Percentiles rank a stretch among this genome's conserved stretches.
Evolutionary conservation across 37 sponge, comb jelly and placozoan species (phyloP).

Genomic region (Theonella swinhoei): DNA sequence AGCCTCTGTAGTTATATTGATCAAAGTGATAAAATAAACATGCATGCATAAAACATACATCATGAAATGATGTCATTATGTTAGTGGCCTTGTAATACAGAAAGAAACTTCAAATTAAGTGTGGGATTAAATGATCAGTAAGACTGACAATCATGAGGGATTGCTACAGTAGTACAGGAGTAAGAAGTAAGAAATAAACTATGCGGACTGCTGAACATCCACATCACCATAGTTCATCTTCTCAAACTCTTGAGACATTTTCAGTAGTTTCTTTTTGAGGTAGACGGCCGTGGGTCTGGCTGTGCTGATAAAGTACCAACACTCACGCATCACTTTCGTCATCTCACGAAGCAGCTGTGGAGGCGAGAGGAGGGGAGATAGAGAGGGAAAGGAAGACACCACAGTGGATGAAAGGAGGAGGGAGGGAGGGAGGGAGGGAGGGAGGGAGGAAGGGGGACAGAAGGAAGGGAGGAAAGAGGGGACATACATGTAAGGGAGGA

Average conservation of each 20-base stretch:
- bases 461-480: background rate
- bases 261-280: slow-evolving; percentile 68
- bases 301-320: slow-evolving; percentile 67
- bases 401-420: background rate
- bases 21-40: too few species aligned
- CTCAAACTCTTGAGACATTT: slow-evolving; percentile 16
- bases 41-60: background rate
- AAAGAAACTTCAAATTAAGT: too few species aligned
- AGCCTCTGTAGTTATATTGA: too few species aligned
- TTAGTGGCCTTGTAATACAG: too few species aligned
- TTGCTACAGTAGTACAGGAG: too few species aligned
- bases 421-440: background rate
- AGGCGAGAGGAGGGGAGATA: background rate
- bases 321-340: slow-evolving; percentile 68
- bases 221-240: background rate
- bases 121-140: too few species aligned
- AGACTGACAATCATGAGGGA: too few species aligned
- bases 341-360: slow-evolving; percentile 47
- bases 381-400: background rate
- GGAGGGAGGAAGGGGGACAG: background rate
- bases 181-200: too few species aligned
- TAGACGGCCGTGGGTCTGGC: slow-evolving; percentile 77
- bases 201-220: background rate
- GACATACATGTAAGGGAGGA: too few species aligned
- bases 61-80: background rate